A percentile compares a stretch with the other conserved stretches of the same genome.
Evolutionary conservation across 2,797 vertebrate species (phyloP).

Genomic region (Acanthis flammea): DNA sequence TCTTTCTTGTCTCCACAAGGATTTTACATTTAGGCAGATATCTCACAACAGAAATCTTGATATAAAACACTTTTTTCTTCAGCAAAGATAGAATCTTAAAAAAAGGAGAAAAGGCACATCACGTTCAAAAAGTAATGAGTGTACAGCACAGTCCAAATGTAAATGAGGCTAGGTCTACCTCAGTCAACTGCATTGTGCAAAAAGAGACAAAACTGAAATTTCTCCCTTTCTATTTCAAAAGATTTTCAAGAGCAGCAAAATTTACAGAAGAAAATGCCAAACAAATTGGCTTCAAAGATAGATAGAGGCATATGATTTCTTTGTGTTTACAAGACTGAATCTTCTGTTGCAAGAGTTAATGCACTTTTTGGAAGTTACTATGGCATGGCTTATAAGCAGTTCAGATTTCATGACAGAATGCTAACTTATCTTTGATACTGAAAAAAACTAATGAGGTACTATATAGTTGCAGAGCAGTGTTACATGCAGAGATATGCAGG

Average conservation of each 20-base stretch:
- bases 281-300: constrained; percentile 7
- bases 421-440: constrained; percentile 44
- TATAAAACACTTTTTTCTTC: neutral
- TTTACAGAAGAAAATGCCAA: constrained; percentile 4
- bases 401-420: constrained; percentile 40
- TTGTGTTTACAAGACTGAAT: neutral
- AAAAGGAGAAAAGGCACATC: constrained; percentile 8
- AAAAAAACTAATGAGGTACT: constrained; percentile 57
- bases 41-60: neutral
- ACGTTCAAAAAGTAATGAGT: constrained; percentile 34
- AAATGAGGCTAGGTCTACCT: neutral
- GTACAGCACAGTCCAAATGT: neutral
- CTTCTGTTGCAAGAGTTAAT: constrained; percentile 8
- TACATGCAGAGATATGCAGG: neutral
- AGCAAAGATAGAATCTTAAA: neutral
- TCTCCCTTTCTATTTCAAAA: neutral
- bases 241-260: neutral
- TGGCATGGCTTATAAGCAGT: neutral
- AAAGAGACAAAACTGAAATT: neutral
- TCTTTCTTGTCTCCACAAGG: neutral
- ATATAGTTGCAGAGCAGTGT: neutral
- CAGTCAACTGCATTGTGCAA: neutral
- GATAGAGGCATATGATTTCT: neutral
- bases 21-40: constrained; percentile 16
- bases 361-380: neutral